Conservation (phyloP, 2,113 vertebrate species). For the Takifugu bimaculatus region DNA sequence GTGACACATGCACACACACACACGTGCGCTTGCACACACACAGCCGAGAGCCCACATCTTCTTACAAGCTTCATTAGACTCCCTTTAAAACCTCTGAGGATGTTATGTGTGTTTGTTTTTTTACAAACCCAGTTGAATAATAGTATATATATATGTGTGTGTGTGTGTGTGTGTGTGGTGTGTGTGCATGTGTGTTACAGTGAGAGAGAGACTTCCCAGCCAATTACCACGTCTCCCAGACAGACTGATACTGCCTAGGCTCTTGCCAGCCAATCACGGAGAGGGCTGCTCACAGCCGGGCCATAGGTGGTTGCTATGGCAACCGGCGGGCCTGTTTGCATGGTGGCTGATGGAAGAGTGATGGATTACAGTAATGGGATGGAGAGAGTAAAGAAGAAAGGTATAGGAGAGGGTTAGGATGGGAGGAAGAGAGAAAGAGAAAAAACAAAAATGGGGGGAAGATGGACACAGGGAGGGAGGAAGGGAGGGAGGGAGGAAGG, state of each 20-base stretch:
- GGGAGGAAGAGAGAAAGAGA: neutral
- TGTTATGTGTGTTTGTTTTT: neutral
- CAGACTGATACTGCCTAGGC: slow-evolving; percentile 71
- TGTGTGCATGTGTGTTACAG: slow-evolving; percentile 25
- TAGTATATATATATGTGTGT: slow-evolving; percentile 8
- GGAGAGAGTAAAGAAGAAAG: slow-evolving; percentile 44
- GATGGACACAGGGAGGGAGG: slow-evolving; percentile 3
- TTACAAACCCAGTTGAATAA: neutral
- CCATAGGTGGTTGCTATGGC: slow-evolving; percentile 84
- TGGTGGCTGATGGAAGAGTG: slow-evolving; percentile 78
- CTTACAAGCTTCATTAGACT: slow-evolving; percentile 59
- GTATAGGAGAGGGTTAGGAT: neutral
- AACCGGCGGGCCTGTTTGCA: slow-evolving; percentile 79
- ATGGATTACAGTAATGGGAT: slow-evolving; percentile 81
- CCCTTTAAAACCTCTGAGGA: too few relatives aligned
- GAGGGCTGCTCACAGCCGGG: slow-evolving; percentile 71
- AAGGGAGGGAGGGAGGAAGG: neutral
- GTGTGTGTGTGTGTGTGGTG: slow-evolving; percentile 34
- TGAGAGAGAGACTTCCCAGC: slow-evolving; percentile 72
- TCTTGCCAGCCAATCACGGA: slow-evolving; percentile 75
- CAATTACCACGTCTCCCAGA: slow-evolving; percentile 83
- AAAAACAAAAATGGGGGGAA: slow-evolving; percentile 2
- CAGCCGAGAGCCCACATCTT: slow-evolving; percentile 51
- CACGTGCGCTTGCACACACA: slow-evolving; percentile 30
- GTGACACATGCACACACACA: slow-evolving; percentile 10